Conservation (phyloP, 1,140 invertebrate genomes). For the Nautilus pompilius region DNA sequence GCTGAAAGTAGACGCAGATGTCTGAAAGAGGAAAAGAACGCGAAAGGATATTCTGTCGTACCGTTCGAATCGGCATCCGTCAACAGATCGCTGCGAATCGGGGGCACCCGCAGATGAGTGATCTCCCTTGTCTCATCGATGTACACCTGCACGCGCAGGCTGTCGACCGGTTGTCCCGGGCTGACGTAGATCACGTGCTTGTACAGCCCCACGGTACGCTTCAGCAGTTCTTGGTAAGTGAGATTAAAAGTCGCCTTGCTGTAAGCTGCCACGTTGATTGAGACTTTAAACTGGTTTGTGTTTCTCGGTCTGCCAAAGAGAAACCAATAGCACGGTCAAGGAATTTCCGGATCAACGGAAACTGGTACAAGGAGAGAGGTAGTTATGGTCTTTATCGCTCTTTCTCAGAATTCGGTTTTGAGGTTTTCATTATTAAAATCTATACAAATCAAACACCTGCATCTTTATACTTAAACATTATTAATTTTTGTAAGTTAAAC, state of each 20-base stretch:
- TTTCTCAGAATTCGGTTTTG: not conserved
- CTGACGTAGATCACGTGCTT: slow-evolving; percentile 35
- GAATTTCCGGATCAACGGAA: too few relatives aligned
- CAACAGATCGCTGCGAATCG: too few relatives aligned
- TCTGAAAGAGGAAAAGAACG: too few relatives aligned
- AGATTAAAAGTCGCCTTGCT: slow-evolving; percentile 35
- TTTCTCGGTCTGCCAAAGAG: slow-evolving; percentile 26
- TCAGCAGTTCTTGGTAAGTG: slow-evolving; percentile 34
- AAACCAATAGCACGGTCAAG: too few relatives aligned
- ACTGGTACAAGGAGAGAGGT: not conserved
- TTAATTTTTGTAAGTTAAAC: too few relatives aligned
- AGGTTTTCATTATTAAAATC: too few relatives aligned
- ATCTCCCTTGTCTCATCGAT: slow-evolving; percentile 32
- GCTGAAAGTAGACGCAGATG: too few relatives aligned
- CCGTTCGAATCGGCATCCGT: too few relatives aligned
- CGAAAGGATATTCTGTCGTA: too few relatives aligned
- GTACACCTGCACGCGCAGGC: slow-evolving; percentile 25
- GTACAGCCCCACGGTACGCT: slow-evolving; percentile 22
- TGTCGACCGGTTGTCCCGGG: slow-evolving; percentile 20
- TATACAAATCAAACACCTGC: too few relatives aligned
- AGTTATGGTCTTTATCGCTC: not conserved
- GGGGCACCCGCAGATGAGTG: slow-evolving; percentile 22
- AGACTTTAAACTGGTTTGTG: slow-evolving; percentile 38
- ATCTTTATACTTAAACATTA: too few relatives aligned
- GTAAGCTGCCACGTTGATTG: slow-evolving; percentile 33